Evolutionary conservation across 2,113 vertebrate species (phyloP).

Genomic region (Albula goreensis): DNA sequence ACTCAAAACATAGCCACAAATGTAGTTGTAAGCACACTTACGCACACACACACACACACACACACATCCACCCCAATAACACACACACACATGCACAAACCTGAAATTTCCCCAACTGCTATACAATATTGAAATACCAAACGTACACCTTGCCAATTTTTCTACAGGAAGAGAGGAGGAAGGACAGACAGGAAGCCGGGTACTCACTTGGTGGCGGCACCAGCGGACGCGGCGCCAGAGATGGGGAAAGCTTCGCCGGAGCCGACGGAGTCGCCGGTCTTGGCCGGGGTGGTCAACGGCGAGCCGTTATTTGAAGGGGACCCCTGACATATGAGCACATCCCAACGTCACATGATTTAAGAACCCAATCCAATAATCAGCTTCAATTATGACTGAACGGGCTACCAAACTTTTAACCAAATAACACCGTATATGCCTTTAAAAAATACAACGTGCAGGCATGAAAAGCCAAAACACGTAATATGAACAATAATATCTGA

Average conservation of each 20-base stretch:
- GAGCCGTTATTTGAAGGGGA: conserved; percentile 85
- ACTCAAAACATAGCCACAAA: too few species aligned
- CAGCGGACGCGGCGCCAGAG: conserved; percentile 61
- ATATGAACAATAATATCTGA: not conserved
- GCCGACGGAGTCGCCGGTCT: conserved; percentile 74
- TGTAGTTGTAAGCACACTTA: too few species aligned
- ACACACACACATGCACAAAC: too few species aligned
- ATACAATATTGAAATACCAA: not conserved
- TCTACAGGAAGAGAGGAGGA: not conserved
- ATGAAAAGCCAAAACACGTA: not conserved
- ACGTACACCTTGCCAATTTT: not conserved
- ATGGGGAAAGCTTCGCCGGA: conserved; percentile 74
- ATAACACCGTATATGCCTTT: not conserved
- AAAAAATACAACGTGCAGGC: not conserved
- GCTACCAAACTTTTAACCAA: not conserved
- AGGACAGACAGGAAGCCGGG: not conserved
- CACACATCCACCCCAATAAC: too few species aligned
- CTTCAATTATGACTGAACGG: not conserved
- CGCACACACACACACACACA: too few species aligned
- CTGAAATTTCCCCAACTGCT: too few species aligned
- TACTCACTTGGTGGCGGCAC: conserved; percentile 48
- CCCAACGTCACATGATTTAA: not conserved
- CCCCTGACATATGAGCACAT: conserved; percentile 65
- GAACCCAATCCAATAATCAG: not conserved
- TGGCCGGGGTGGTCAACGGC: conserved; percentile 80